Evolutionary conservation across 2,797 vertebrate genomes (phyloP).

Genomic region (Melanotaenia boesemani): DNA sequence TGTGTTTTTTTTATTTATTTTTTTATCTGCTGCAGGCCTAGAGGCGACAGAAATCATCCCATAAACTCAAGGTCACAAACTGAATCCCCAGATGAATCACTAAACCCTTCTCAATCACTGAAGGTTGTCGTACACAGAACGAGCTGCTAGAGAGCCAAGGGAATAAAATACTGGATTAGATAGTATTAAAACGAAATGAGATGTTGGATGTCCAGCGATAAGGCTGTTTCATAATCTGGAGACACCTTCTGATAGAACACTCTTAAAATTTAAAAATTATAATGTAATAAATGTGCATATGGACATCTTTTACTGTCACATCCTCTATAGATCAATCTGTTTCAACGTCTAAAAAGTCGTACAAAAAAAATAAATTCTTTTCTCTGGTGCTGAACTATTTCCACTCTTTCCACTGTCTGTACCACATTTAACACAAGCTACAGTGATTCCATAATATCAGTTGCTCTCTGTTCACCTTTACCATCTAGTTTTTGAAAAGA

Average conservation of each 20-base stretch:
- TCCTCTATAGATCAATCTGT: not conserved
- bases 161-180: conserved; percentile 22
- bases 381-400: not conserved
- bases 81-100: conserved; percentile 46
- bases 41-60: conserved; percentile 45
- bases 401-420: not conserved
- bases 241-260: not conserved
- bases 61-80: conserved; percentile 62
- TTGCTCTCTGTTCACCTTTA: not conserved
- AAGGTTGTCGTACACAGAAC: conserved; percentile 10
- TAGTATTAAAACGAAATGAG: conserved; percentile 21
- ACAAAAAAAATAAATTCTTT: not conserved
- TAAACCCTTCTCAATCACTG: conserved; percentile 16
- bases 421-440: not conserved
- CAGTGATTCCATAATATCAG: not conserved
- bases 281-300: not conserved
- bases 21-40: conserved; percentile 47
- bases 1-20: conserved; percentile 19
- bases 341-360: not conserved
- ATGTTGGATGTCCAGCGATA: conserved; percentile 5
- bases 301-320: not conserved
- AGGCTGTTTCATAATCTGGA: conserved; percentile 2
- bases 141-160: conserved; percentile 1
- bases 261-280: not conserved
- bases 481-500: not conserved